A percentile compares a stretch with the other conserved stretches of the same genome.
Evolutionary conservation across 2,113 vertebrate species (phyloP).

Genomic region (Phaetusa simplex): DNA sequence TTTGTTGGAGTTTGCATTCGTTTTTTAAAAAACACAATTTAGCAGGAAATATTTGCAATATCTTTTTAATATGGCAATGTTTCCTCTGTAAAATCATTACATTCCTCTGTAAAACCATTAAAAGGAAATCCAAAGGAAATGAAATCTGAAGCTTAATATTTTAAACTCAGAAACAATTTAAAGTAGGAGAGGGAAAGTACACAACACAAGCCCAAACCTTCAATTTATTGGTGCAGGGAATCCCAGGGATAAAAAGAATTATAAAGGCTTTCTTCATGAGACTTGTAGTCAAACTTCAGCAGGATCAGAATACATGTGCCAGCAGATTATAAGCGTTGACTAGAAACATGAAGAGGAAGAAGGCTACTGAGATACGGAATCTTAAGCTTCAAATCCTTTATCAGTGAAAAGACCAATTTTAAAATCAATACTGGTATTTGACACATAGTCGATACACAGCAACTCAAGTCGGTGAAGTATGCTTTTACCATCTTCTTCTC

Average conservation of each 20-base stretch:
- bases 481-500: neutral
- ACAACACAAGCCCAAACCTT: neutral
- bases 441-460: neutral
- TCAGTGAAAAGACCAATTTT: neutral
- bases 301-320: neutral
- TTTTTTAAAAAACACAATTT: accelerated
- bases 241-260: neutral
- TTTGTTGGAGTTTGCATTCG: neutral
- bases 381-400: neutral
- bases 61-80: neutral
- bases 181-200: neutral
- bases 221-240: neutral
- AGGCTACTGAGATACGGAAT: neutral
- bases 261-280: neutral
- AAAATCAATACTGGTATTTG: neutral
- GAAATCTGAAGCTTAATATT: neutral
- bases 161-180: neutral
- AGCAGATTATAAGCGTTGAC: neutral
- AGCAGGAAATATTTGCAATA: neutral
- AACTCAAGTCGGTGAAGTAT: neutral
- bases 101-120: neutral
- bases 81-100: neutral
- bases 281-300: neutral
- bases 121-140: neutral
- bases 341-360: neutral